Evolutionary conservation across 1,140 invertebrate genomes (phyloP), one percentile per base, ranked within the genome.

Genomic region (Sycophila sp.): DNA sequence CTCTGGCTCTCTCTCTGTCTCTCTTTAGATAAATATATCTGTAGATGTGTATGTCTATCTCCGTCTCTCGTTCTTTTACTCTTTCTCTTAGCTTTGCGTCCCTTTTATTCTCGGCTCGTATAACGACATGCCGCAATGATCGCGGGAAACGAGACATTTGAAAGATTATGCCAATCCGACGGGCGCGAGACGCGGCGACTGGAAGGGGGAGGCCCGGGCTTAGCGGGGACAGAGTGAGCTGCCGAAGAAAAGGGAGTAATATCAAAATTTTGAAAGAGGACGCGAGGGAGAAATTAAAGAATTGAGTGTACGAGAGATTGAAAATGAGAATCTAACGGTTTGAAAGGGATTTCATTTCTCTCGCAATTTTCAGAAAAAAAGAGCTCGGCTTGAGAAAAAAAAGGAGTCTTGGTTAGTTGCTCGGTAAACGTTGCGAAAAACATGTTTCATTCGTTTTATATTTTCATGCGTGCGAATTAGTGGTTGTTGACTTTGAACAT

Each of bases 131-230:
- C 71, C 70, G 68, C 75, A 67, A 63, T 75, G 77, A 80, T 83
- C 78, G 72, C 76, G 63, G 76, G 71, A 79, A 83, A 83, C 84
- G 83, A 84, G 82, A 84, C 78, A 84, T 85, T 81, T 81, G 73
- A 79, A 69, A 82, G 76, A 85, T 85, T 83, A 85, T 85, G 83
- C 80, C 83, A 85, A 85, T 85, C 72, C 76, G 58, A 63, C 47
- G n/a, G n/a, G 70, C 55, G 26, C 24, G 49, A 55, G 40, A 47
- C 47, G 17, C 38, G 38, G n/a, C 56, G 60, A 42, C 32, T 47
- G 30, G n/a, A 22, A 17, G 28, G 26, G 60, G 15, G 2, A 30
- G 24, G 22, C 10, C 17, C 4, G 2, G n/a, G 24, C n/a, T 49
- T 34, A 55, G 4, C 13, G 19, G 28, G 49, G 40, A 40, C 15